Conservation (phyloP, 2,113 vertebrate species). For the Canis aureus region DNA sequence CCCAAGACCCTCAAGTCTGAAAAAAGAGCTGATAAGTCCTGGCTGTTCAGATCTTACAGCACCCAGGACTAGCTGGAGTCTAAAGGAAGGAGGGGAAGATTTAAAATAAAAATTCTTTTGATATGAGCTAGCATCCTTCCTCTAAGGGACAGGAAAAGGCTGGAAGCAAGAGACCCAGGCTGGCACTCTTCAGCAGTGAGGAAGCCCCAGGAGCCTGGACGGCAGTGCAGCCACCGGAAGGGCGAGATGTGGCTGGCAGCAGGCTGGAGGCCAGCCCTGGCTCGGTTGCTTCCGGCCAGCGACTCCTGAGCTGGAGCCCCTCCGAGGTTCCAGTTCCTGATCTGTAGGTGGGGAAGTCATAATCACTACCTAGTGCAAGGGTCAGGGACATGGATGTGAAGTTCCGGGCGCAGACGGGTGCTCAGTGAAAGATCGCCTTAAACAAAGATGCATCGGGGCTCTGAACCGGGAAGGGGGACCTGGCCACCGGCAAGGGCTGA, state of each 20-base stretch:
- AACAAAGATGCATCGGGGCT: background rate
- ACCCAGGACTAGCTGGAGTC: background rate
- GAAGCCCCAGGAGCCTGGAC: background rate
- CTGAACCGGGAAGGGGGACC: background rate
- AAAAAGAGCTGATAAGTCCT: background rate
- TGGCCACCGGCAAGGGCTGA: too few species aligned
- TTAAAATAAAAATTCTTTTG: background rate
- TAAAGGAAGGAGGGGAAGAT: background rate
- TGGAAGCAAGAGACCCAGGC: background rate
- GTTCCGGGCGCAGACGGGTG: accelerated
- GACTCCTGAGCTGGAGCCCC: background rate
- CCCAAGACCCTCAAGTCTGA: accelerated
- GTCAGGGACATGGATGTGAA: background rate
- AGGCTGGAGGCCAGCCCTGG: background rate
- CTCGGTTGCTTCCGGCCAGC: background rate
- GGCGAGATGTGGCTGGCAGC: background rate
- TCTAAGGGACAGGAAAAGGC: background rate
- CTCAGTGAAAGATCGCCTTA: background rate
- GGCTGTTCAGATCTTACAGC: background rate
- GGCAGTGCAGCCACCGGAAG: accelerated
- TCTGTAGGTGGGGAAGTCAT: background rate
- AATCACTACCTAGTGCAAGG: accelerated
- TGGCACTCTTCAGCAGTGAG: background rate
- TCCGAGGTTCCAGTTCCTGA: background rate
- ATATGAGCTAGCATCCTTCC: background rate